Evolutionary conservation across 92 coral and sea anemone genomes (phyloP).

Genomic region (Epizoanthus ramosus): DNA sequence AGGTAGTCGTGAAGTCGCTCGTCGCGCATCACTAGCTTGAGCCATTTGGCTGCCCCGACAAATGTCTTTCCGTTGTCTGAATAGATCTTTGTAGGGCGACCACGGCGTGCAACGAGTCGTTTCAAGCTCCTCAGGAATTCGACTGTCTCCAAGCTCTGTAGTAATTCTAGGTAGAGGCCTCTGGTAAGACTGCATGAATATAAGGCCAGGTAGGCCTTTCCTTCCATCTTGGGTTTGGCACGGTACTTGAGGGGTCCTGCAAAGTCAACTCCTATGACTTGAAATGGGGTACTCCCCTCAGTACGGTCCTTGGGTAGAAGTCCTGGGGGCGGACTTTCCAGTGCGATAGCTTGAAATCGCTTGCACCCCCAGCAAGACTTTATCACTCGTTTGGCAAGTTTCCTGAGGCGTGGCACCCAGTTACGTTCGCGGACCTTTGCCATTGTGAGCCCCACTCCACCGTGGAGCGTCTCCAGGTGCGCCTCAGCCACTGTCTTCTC

Average conservation of each 20-base stretch:
- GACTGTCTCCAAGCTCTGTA: background rate
- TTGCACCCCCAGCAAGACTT: conserved; percentile 18
- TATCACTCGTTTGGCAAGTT: conserved; percentile 3
- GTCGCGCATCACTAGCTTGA: background rate
- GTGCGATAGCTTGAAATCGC: background rate
- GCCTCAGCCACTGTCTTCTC: no score
- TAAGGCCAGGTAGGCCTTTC: background rate
- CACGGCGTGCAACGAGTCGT: background rate
- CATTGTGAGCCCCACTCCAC: no score
- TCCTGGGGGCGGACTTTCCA: conserved; percentile 9
- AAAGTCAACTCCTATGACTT: conserved; percentile 1
- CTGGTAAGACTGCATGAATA: conserved; percentile 4
- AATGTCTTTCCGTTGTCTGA: background rate
- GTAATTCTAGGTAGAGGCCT: background rate
- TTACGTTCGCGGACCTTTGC: no score
- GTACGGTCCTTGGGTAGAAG: conserved; percentile 4
- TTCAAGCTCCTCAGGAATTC: background rate
- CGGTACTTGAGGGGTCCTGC: background rate
- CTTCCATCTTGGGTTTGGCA: no score
- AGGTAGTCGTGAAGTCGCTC: conserved; percentile 6
- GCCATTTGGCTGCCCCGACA: background rate
- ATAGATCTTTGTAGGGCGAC: background rate
- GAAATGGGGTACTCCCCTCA: background rate
- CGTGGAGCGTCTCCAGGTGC: no score
- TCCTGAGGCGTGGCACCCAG: background rate